phyloP scores from a whole-genome alignment of 2,888 invertebrate genomes.

The Drosophila tanythrix region DNA sequence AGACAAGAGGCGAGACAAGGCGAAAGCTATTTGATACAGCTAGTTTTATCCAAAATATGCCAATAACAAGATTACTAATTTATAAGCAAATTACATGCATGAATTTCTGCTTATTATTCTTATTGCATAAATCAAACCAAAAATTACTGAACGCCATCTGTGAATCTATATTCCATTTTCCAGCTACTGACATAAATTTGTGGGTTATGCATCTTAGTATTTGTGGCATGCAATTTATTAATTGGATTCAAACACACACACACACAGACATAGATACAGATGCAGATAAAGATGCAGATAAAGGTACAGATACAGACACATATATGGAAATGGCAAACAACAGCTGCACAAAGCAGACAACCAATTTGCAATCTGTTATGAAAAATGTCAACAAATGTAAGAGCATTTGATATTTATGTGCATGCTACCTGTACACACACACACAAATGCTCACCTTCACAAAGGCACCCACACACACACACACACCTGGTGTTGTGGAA shows the following conservation, averaged over 20 bases:
- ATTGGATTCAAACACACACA: conserved; percentile 49
- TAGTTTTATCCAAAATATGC: background rate
- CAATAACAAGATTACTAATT: background rate
- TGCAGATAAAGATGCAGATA: conserved; percentile 12
- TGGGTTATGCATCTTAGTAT: conserved; percentile 39
- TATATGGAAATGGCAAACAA: conserved; percentile 21
- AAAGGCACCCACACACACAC: background rate
- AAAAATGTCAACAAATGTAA: conserved; percentile 64
- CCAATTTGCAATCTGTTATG: conserved; percentile 75
- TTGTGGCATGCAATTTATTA: conserved; percentile 61
- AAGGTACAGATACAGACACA: conserved; percentile 1
- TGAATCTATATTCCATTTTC: conserved; percentile 30
- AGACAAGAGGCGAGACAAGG: background rate
- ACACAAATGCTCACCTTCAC: conserved; percentile 6
- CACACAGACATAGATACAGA: conserved; percentile 4
- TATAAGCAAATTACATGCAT: background rate
- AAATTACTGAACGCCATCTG: background rate
- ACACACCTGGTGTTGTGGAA: conserved; percentile 38
- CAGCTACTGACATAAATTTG: conserved; percentile 47
- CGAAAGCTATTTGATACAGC: background rate
- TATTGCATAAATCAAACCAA: background rate
- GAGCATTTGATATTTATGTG: conserved; percentile 64
- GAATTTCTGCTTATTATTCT: background rate
- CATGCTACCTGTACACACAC: conserved; percentile 44
- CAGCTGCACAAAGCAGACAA: conserved; percentile 65